A percentile compares a stretch with the other conserved stretches of the same genome.
phyloP scores from a whole-genome alignment of 2,888 invertebrate species.

The Euspilapteryx auroguttella region DNA sequence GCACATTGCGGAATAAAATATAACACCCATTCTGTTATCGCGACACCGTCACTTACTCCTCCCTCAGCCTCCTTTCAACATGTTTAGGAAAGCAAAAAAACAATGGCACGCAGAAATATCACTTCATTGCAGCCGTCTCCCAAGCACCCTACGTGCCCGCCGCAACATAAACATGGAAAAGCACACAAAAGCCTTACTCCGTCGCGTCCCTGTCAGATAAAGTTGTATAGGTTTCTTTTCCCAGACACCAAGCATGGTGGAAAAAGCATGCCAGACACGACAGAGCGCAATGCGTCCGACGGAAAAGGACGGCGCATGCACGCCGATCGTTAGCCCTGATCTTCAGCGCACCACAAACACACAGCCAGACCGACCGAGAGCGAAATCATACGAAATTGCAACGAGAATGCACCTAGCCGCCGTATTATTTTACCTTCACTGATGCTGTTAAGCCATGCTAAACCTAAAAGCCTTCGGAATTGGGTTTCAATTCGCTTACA shows the following conservation, averaged over 20 bases:
- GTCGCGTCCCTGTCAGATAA: conserved; percentile 49
- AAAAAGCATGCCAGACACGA: background rate
- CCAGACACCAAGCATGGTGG: conserved; percentile 12
- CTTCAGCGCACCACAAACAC: conserved; percentile 62
- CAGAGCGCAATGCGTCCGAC: conserved; percentile 11
- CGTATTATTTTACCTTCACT: conserved; percentile 56
- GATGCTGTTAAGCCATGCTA: no score
- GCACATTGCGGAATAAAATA: no score
- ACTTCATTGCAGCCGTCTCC: conserved; percentile 38
- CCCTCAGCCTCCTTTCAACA: no score
- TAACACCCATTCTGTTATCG: no score
- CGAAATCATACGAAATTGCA: conserved; percentile 40
- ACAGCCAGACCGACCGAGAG: conserved; percentile 60
- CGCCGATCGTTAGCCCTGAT: conserved; percentile 62
- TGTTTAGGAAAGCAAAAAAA: no score
- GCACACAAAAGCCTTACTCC: conserved; percentile 58
- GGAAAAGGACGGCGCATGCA: conserved; percentile 30
- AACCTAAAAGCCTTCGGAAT: no score
- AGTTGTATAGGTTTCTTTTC: conserved; percentile 58
- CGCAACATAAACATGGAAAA: conserved; percentile 60
- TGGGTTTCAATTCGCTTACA: no score
- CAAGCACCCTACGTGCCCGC: conserved; percentile 42
- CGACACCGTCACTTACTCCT: no score
- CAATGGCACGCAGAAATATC: conserved; percentile 36
- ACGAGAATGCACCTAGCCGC: conserved; percentile 58